Evolutionary conservation across 2,888 invertebrate species (phyloP).

Genomic region (Eilema caniola): DNA sequence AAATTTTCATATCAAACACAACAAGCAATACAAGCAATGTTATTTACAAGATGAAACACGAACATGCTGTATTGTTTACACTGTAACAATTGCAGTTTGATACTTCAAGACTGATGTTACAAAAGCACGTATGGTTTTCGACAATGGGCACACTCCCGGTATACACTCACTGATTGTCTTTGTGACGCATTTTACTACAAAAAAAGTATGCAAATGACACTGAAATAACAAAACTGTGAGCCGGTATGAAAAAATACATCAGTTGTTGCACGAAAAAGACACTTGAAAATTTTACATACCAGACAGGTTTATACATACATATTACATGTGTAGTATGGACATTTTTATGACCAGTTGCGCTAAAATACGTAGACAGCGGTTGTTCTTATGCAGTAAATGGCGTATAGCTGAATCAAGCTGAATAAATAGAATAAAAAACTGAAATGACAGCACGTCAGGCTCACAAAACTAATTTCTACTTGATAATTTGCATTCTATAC

Average conservation of each 20-base stretch:
- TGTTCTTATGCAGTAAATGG: conserved; percentile 83
- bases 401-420: conserved; percentile 83
- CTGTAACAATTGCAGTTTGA: conserved; percentile 54
- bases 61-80: conserved; percentile 79
- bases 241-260: conserved; percentile 73
- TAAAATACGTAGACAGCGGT: conserved; percentile 73
- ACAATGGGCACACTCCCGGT: conserved; percentile 30
- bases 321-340: conserved; percentile 62
- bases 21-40: conserved; percentile 37
- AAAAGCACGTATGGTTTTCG: conserved; percentile 28
- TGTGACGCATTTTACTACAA: conserved; percentile 63
- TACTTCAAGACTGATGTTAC: conserved; percentile 44
- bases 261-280: conserved; percentile 59
- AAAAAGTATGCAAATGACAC: conserved; percentile 63
- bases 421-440: conserved; percentile 84
- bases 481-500: conserved; percentile 64
- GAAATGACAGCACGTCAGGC: conserved; percentile 82
- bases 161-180: conserved; percentile 49
- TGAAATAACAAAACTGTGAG: conserved; percentile 67
- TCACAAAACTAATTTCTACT: conserved; percentile 63
- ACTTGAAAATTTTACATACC: conserved; percentile 58
- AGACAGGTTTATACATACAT: conserved; percentile 61
- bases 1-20: conserved; percentile 34
- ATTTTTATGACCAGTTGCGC: conserved; percentile 72
- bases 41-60: conserved; percentile 71